Percentiles rank a stretch among this genome's conserved stretches.
These are phyloP conservation scores for Varanus komodoensis DNA, from an alignment of 2,113 vertebrate genomes.

Conservation along the genomic window DNA sequence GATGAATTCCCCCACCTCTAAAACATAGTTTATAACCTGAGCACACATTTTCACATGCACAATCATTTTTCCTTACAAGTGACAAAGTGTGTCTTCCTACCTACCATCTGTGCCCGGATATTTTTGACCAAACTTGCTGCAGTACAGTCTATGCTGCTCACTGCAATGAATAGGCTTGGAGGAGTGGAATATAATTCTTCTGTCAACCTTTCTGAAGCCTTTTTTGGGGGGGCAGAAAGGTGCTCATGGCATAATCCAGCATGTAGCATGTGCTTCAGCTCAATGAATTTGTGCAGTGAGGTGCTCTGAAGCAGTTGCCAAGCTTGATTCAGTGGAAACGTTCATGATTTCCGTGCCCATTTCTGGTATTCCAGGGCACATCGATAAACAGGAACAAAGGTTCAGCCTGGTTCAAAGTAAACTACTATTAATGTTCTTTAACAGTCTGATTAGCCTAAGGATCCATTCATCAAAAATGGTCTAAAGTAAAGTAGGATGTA, in stretches of 20 bases:
- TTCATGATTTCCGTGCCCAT: background rate
- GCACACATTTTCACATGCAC: conserved; percentile 35
- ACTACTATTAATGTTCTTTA: background rate
- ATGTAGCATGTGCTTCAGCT: background rate
- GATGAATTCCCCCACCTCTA: conserved; percentile 37
- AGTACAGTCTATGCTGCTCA: conserved; percentile 21
- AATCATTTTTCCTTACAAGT: conserved; percentile 57
- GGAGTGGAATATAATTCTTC: background rate
- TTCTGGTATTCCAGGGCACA: background rate
- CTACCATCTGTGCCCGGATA: background rate
- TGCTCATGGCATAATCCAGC: background rate
- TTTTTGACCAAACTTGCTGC: conserved; percentile 2
- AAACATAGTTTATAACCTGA: background rate
- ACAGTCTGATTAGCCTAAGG: background rate
- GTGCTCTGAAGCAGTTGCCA: background rate
- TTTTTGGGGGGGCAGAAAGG: background rate
- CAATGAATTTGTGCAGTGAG: background rate
- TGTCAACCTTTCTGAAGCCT: conserved; percentile 6
- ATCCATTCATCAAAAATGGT: background rate
- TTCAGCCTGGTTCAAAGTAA: background rate
- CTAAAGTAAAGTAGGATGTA: background rate
- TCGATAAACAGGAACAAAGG: background rate
- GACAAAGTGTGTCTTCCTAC: conserved; percentile 28
- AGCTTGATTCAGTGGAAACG: background rate
- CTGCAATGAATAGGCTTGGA: background rate